Evolutionary conservation across 2,113 vertebrate genomes (phyloP).

Genomic region (Procavia capensis): DNA sequence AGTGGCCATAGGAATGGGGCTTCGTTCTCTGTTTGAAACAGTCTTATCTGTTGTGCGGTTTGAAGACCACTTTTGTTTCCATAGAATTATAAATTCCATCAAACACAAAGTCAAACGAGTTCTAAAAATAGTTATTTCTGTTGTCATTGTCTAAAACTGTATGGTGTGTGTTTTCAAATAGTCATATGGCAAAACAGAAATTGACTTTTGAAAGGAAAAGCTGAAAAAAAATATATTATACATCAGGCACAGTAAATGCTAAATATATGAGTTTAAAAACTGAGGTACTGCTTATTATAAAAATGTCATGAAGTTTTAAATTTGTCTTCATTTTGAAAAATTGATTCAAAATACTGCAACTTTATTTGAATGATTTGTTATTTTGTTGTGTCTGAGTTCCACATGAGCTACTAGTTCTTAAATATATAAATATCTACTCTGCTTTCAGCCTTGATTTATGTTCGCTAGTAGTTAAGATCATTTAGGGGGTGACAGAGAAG

Average conservation of each 20-base stretch:
- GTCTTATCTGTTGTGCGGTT: slow-evolving; percentile 37
- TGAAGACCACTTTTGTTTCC: slow-evolving; percentile 39
- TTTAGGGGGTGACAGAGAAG: background rate
- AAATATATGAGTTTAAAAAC: slow-evolving; percentile 34
- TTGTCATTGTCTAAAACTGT: slow-evolving; percentile 1
- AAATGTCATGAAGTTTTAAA: background rate
- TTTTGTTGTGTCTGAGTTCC: background rate
- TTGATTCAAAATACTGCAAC: slow-evolving; percentile 23
- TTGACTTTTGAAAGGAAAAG: slow-evolving; percentile 52
- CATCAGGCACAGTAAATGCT: background rate
- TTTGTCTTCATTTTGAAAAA: slow-evolving; percentile 33
- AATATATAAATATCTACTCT: background rate
- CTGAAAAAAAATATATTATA: background rate
- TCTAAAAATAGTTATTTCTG: background rate
- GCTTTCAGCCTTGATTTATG: background rate
- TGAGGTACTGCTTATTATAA: background rate
- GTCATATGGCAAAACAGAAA: background rate
- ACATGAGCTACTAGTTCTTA: background rate
- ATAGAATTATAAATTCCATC: slow-evolving; percentile 64
- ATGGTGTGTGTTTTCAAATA: slow-evolving; percentile 29
- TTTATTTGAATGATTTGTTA: background rate
- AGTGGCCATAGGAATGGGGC: slow-evolving; percentile 25
- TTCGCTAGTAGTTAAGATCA: background rate
- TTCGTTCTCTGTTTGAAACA: slow-evolving; percentile 74
- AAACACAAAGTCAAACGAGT: slow-evolving; percentile 40